Base-by-base conservation (phyloP, 2,113 vertebrate genomes). In the Antechinus flavipes region DNA sequence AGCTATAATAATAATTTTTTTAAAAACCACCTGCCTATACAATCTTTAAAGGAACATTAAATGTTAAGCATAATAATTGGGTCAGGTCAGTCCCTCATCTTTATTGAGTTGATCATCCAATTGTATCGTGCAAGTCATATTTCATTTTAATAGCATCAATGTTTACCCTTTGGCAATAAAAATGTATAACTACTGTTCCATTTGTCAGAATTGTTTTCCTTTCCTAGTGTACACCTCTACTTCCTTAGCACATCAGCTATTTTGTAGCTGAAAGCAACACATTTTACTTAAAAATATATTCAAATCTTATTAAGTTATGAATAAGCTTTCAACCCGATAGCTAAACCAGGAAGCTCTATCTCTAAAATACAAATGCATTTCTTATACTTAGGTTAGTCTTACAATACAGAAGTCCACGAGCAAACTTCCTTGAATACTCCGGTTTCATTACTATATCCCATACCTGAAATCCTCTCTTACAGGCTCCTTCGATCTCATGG, bases 381-480 rank as follows among this genome's bases (percentile, higher is more conserved):
- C 89, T 95, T 3, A n/a, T 27, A 12, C 50, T 8, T 6, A 14
- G 42, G 14, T 0, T 56, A 24, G 22, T 53, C 24, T n/a, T 76
- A 42, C 1, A 76, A 76, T 14, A 42, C 68, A 42, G 35, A 76
- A 9, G 6, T 1, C 68, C 68, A 42, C 8, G 5, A 42, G 68
- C 68, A 76, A 16, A 76, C 35, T n/a, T 42, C 68, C 68, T 76
- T 76, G 16, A n/a, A 16, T 76, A 76, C 19, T 76, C 16, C 35
- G n/a, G 35, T n/a, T 42, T 22, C 30, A 16, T 0, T 6, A 8
- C 19, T 23, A 19, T 11, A 55, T 1, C 3, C 1, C 55, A 95
- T 99, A 99, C 99, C 99, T 99, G 99, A 49, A 99, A 98, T 95
- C 99, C 99, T 93, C 99, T 99, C 95, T 99, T 99, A 98, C 99